phyloP scores from a whole-genome alignment of 2,888 invertebrate genomes.

The Pantelozetes paolii region DNA sequence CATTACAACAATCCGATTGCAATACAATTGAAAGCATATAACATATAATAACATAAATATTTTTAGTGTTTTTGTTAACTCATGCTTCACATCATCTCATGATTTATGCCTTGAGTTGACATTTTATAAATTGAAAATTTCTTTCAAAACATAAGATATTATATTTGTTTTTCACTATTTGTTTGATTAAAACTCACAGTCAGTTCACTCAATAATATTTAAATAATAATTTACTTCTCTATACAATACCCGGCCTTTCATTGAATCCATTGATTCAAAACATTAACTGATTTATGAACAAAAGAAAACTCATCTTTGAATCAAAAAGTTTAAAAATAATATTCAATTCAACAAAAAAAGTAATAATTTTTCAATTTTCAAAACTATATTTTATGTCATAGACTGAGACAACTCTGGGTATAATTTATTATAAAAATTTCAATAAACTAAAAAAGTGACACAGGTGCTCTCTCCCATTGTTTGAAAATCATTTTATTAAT shows the following conservation, averaged over 20 bases:
- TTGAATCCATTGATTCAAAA: background rate
- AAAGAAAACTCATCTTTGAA: no score
- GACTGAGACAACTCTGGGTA: background rate
- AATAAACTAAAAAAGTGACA: no score
- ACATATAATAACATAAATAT: constrained; percentile 2
- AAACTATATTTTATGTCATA: no score
- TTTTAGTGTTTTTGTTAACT: constrained; percentile 6
- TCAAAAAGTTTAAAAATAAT: no score
- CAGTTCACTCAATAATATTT: background rate
- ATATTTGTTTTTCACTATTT: constrained; percentile 5
- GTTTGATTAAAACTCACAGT: background rate
- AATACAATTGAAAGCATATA: constrained; percentile 7
- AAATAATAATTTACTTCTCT: no score
- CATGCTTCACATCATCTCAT: constrained; percentile 7
- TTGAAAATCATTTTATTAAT: background rate
- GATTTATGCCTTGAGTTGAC: constrained; percentile 28
- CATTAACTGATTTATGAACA: background rate
- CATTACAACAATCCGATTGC: background rate
- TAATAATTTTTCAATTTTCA: no score
- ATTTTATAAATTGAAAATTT: constrained; percentile 34
- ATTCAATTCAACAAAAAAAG: no score
- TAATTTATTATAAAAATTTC: no score
- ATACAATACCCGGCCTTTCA: no score
- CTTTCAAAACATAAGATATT: background rate
- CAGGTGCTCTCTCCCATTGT: background rate